Percentiles rank a stretch among this genome's conserved stretches.
Evolutionary conservation across 2,888 invertebrate species (phyloP).

Genomic region (Ennomos fuscantarius): DNA sequence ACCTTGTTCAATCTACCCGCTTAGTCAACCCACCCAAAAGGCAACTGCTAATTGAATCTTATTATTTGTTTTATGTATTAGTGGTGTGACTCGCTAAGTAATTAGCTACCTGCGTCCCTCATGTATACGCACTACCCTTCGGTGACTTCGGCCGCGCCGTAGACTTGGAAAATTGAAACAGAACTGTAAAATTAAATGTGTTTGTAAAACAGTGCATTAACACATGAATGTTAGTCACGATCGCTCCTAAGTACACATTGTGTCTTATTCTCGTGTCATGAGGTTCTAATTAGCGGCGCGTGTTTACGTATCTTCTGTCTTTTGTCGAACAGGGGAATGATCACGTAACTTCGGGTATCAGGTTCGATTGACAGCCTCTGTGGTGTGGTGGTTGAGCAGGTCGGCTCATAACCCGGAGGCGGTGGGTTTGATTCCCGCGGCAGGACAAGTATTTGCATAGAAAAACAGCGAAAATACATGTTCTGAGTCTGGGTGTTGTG

Average conservation of each 20-base stretch:
- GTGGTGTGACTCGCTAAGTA: conserved; percentile 51
- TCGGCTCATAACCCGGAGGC: too few relatives aligned
- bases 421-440: too few relatives aligned
- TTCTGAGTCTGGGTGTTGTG: too few relatives aligned
- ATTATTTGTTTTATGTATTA: conserved; percentile 59
- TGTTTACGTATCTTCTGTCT: conserved; percentile 39
- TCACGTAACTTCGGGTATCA: not conserved
- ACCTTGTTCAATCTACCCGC: conserved; percentile 66
- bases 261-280: conserved; percentile 49
- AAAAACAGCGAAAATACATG: too few relatives aligned
- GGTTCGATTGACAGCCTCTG: too few relatives aligned
- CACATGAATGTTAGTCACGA: conserved; percentile 52
- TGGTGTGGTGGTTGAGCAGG: too few relatives aligned
- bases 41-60: conserved; percentile 62
- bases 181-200: conserved; percentile 40
- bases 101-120: conserved; percentile 44
- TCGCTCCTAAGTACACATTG: conserved; percentile 41
- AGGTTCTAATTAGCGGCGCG: conserved; percentile 48
- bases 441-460: too few relatives aligned
- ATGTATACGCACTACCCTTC: conserved; percentile 16
- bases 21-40: conserved; percentile 60
- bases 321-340: conserved; percentile 28
- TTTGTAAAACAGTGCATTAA: conserved; percentile 49
- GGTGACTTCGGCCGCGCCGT: conserved; percentile 3
- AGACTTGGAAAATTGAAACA: conserved; percentile 25